A percentile compares a stretch with the other conserved stretches of the same genome.
Evolutionary conservation across 2,113 vertebrate species (phyloP).

Genomic region (Actenoides hombroni): DNA sequence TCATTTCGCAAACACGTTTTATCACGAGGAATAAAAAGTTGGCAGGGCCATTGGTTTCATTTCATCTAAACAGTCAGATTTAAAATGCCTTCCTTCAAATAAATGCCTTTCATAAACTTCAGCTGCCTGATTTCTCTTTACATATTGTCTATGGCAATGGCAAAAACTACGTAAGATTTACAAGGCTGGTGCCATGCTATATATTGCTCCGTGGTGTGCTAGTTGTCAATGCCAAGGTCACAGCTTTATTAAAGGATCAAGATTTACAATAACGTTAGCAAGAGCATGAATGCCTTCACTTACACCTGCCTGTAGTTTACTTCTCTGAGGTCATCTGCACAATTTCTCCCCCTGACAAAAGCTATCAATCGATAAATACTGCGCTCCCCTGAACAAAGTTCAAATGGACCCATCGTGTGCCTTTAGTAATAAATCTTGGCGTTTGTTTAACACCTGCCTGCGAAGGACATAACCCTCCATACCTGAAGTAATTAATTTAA

Average conservation of each 20-base stretch:
- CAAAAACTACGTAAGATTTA: slow-evolving; percentile 31
- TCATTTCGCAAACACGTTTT: slow-evolving; percentile 56
- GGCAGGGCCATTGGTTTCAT: slow-evolving; percentile 59
- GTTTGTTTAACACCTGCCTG: slow-evolving; percentile 4
- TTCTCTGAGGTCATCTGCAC: slow-evolving; percentile 19
- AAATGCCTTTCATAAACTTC: slow-evolving; percentile 34
- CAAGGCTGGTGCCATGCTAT: not conserved
- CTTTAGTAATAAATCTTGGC: slow-evolving; percentile 23
- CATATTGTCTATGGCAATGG: slow-evolving; percentile 14
- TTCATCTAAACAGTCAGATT: slow-evolving; percentile 35
- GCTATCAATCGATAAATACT: slow-evolving; percentile 21
- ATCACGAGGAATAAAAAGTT: slow-evolving; percentile 57
- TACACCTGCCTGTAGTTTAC: slow-evolving; percentile 28
- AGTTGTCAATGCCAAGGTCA: slow-evolving; percentile 62
- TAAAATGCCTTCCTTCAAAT: slow-evolving; percentile 47
- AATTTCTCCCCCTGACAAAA: slow-evolving; percentile 28
- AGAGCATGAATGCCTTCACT: slow-evolving; percentile 19
- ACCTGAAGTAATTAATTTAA: slow-evolving; percentile 8
- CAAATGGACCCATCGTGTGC: not conserved
- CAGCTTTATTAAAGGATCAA: slow-evolving; percentile 60
- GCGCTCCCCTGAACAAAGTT: not conserved
- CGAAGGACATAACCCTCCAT: not conserved
- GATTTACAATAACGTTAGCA: slow-evolving; percentile 53
- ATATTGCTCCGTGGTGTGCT: not conserved
- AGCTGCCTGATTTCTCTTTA: slow-evolving; percentile 38